Evolutionary conservation across 2,113 vertebrate genomes (phyloP).

Genomic region (Acrocephalus arundinaceus): DNA sequence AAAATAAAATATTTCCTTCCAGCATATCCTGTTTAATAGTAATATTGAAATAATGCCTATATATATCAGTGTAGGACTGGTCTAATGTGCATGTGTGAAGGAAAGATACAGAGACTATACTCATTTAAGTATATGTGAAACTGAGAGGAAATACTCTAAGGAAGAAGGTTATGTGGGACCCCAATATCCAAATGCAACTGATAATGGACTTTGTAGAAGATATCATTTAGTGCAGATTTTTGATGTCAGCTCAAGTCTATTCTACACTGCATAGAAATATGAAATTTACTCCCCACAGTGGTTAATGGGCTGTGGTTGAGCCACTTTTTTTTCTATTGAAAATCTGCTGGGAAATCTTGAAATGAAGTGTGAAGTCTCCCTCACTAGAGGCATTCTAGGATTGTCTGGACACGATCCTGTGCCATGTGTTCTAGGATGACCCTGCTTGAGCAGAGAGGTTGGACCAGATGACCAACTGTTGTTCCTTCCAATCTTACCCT

Average conservation of each 20-base stretch:
- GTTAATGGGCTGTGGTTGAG: background rate
- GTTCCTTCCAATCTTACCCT: background rate
- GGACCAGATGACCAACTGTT: background rate
- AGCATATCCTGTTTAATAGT: background rate
- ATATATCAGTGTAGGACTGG: background rate
- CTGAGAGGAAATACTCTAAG: background rate
- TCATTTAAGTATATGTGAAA: background rate
- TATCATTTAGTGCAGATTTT: background rate
- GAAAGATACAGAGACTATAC: background rate
- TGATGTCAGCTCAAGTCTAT: background rate
- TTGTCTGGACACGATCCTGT: accelerated
- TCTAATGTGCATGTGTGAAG: background rate
- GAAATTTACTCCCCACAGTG: background rate
- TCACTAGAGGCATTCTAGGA: no score
- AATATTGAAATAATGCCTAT: background rate
- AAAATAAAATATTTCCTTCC: background rate
- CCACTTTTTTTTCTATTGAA: background rate
- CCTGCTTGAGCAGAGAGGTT: background rate
- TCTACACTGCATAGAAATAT: background rate
- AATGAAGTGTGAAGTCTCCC: background rate
- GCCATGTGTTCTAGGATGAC: background rate
- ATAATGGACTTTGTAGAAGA: background rate
- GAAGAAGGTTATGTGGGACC: background rate
- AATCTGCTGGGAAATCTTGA: background rate
- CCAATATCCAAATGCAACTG: background rate